These are phyloP conservation scores for Rutpela maculata DNA, from an alignment of 2,888 invertebrate species.

Conservation along the genomic window DNA sequence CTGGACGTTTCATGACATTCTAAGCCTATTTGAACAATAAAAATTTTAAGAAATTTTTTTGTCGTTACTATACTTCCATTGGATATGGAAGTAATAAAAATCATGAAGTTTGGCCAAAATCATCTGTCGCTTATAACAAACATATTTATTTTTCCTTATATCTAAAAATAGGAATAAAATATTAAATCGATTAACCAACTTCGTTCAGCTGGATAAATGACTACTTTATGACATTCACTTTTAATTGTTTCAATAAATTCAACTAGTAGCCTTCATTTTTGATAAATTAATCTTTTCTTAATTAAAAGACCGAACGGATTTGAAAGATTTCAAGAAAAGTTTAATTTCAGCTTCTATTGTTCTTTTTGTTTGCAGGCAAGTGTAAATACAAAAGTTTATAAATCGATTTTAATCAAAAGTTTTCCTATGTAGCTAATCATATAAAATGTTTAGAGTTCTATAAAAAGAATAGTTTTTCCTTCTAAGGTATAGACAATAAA, in stretches of 20 bases:
- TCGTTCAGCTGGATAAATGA: no score
- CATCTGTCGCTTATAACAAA: no score
- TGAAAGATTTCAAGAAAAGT: slow-evolving; percentile 1
- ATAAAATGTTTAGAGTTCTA: slow-evolving; percentile 1
- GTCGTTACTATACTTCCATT: no score
- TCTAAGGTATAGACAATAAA: background rate
- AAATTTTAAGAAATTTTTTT: no score
- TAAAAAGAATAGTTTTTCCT: background rate
- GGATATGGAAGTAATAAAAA: no score
- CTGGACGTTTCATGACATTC: no score
- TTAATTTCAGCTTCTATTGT: background rate
- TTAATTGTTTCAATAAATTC: background rate
- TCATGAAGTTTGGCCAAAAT: no score
- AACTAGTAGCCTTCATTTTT: background rate
- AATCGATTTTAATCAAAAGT: slow-evolving; percentile 21
- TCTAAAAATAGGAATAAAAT: no score
- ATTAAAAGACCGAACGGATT: background rate
- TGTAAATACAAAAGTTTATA: slow-evolving; percentile 13
- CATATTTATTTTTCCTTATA: no score
- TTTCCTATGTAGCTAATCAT: slow-evolving; percentile 10
- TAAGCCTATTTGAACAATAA: no score
- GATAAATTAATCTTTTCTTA: slow-evolving; percentile 6
- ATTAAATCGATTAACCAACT: no score
- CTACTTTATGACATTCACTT: background rate
- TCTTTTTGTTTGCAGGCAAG: background rate